Percentiles rank a stretch among this genome's conserved stretches.
These are phyloP conservation scores for Chaetura pelagica DNA, from an alignment of 2,113 vertebrate genomes.

Conservation along the genomic window DNA sequence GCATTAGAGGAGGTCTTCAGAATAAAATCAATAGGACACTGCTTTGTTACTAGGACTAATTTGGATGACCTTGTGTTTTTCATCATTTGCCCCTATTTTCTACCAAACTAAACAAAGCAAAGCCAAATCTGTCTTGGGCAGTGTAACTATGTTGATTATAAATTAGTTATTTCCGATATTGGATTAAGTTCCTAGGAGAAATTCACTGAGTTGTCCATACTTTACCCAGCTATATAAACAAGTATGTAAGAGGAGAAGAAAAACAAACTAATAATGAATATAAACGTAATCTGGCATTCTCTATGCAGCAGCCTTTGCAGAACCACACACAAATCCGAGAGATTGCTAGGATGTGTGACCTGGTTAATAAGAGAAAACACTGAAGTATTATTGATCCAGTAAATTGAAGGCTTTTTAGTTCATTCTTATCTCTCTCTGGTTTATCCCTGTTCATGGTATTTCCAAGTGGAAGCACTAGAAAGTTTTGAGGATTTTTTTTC, in stretches of 20 bases:
- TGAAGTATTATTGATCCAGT: slow-evolving; percentile 16
- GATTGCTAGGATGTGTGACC: not conserved
- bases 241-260: not conserved
- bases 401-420: not conserved
- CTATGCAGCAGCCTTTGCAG: not conserved
- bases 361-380: not conserved
- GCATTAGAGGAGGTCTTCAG: not conserved
- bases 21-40: not conserved
- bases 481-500: not conserved
- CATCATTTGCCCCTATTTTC: not conserved
- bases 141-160: not conserved
- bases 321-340: not conserved
- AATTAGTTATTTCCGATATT: not conserved
- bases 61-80: slow-evolving; percentile 29
- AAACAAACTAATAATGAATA: not conserved
- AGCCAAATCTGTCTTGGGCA: not conserved
- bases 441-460: not conserved
- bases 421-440: not conserved
- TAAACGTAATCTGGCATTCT: not conserved
- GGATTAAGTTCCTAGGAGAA: not conserved
- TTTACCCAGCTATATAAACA: not conserved
- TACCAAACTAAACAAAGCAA: not conserved
- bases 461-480: not conserved
- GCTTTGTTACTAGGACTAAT: not conserved
- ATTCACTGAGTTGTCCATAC: not conserved